Conservation (phyloP, 2,113 vertebrate genomes). For the Eretmochelys imbricata region DNA sequence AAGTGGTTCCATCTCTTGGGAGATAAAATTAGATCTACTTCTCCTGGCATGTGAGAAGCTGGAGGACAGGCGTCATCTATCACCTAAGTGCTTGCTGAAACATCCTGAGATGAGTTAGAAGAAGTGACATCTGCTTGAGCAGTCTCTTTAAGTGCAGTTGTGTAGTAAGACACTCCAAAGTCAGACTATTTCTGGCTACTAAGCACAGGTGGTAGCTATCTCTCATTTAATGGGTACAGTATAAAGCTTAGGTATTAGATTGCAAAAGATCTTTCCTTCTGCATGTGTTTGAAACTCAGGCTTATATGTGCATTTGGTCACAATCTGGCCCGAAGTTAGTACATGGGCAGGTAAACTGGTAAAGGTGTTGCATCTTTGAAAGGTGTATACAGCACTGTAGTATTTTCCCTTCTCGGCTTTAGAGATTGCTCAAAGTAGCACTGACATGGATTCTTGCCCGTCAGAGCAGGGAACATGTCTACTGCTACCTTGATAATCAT, state of each 20-base stretch:
- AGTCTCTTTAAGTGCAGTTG: neutral
- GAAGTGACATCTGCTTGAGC: neutral
- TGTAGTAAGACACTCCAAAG: neutral
- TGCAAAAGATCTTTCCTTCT: neutral
- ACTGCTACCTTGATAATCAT: neutral
- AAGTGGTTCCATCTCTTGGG: neutral
- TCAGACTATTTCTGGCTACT: neutral
- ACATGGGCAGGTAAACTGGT: neutral
- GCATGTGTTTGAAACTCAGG: neutral
- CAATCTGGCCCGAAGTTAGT: neutral
- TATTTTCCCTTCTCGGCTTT: neutral
- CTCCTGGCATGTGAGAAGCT: neutral
- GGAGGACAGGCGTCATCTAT: neutral
- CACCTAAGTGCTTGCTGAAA: neutral
- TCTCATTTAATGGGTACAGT: neutral
- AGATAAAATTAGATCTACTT: slow-evolving; percentile 54
- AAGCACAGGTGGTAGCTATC: neutral
- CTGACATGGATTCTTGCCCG: too few species aligned
- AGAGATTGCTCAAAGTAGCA: neutral
- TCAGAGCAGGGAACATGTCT: neutral
- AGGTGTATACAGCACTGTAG: neutral
- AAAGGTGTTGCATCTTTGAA: neutral
- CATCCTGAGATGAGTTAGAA: neutral
- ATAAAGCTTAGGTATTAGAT: neutral
- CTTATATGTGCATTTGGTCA: neutral